Conservation (phyloP, 2,113 vertebrate genomes). For the Entelurus aequoreus region DNA sequence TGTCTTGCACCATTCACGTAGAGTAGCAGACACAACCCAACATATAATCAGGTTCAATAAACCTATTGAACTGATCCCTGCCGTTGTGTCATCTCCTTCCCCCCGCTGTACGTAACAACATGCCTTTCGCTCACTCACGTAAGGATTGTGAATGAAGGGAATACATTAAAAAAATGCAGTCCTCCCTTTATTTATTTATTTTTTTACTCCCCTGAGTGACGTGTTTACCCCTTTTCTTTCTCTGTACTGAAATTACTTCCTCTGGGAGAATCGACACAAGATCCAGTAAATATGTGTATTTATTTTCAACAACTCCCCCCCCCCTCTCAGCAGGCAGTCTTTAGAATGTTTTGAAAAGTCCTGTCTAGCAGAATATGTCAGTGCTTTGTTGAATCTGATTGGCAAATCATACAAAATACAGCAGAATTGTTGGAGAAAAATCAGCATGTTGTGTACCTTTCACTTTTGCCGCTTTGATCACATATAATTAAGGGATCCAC, state of each 20-base stretch:
- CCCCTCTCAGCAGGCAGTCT: slow-evolving; percentile 46
- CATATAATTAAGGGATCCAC: not conserved
- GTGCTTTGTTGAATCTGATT: slow-evolving; percentile 19
- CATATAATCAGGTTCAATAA: no score
- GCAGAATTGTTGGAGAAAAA: slow-evolving; percentile 11
- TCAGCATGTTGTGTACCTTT: not conserved
- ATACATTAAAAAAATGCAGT: slow-evolving; percentile 16
- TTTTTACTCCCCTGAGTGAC: slow-evolving; percentile 31
- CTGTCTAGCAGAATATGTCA: slow-evolving; percentile 23
- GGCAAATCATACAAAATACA: slow-evolving; percentile 2
- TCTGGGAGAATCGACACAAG: slow-evolving; percentile 43
- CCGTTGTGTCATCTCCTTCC: no score
- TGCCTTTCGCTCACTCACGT: no score
- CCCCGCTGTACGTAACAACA: no score
- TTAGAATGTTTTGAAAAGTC: slow-evolving; percentile 11
- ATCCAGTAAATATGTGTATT: slow-evolving; percentile 58
- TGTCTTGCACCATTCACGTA: no score
- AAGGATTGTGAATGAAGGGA: no score
- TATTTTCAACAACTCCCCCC: slow-evolving; percentile 41
- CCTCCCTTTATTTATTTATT: not conserved
- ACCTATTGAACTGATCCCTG: no score
- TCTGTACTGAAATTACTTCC: slow-evolving; percentile 52
- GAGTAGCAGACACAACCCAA: no score
- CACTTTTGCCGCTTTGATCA: not conserved
- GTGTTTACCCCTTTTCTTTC: slow-evolving; percentile 51